Base-by-base conservation (phyloP, 2,113 vertebrate genomes). In the Pituophis catenifer region DNA sequence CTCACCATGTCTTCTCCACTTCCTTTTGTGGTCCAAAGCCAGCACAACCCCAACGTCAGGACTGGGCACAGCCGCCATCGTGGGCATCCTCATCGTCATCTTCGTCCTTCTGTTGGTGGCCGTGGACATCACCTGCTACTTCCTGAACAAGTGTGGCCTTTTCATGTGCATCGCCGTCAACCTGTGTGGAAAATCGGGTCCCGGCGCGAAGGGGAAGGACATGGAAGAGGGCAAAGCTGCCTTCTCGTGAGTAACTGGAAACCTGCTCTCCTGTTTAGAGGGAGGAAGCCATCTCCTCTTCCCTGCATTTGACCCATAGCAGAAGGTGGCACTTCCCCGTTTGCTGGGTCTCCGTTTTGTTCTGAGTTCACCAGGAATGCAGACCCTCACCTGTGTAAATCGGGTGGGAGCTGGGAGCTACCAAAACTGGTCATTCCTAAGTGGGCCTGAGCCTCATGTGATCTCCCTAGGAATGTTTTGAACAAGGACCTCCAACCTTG, bases 91-190 rank as follows among this genome's bases (percentile, higher is more conserved):
- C 44, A 98, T 99, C 2, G 98, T 99, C 65, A 98, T 98, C 70
- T 99, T 99, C 15, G 96, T 99, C 92, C 97, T 99, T 89, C 98
- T 99, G 90, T 98, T 99, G 96, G 98, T 99, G 97, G 98, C 98
- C 0, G 98, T 99, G 96, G 99, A 99, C 52, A 97, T 99, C 97
- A 99, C 99, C 97, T 99, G 99, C 97, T 99, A 98, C 98, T 99
- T 99, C 97, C 97, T 99, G 95, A 99, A 99, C 98, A 99, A 99
- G 97, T 99, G 99, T 0, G 99, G 99, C 94, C 98, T 99, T 95
- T 98, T 99, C 90, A 99, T 99, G 99, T 99, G 99, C 97, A 99
- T 99, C 6, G 99, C 99, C 0, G 98, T 99, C 75, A 99, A 99
- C 97, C 96, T 99, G 91, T 99, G 99, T 0, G 99, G 99, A 26